These are phyloP conservation scores for Panurus biarmicus DNA, from an alignment of 2,113 vertebrate genomes.

Conservation along the genomic window DNA sequence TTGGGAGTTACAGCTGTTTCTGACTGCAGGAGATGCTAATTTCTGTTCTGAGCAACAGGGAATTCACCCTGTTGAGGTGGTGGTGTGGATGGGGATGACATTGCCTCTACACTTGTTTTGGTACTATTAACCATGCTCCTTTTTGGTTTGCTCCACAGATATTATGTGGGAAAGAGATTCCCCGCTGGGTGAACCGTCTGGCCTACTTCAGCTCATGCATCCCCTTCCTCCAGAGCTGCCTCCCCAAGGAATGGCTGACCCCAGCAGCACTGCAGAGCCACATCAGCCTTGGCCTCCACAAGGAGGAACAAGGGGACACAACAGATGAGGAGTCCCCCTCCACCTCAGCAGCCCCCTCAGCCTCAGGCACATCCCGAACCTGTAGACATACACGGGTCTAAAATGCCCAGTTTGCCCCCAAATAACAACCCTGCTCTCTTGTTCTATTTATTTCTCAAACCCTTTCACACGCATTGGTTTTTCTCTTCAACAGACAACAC, in stretches of 20 bases:
- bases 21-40: background rate
- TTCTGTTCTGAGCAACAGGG: background rate
- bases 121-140: background rate
- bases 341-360: background rate
- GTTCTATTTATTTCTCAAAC: background rate
- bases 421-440: background rate
- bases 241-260: conserved; percentile 90
- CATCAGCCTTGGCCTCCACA: conserved; percentile 86
- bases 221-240: conserved; percentile 91
- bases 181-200: conserved; percentile 89
- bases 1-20: background rate
- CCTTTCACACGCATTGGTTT: background rate
- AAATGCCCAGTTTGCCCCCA: background rate
- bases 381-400: conserved; percentile 87
- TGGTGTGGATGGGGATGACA: background rate
- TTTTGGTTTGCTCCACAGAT: conserved; percentile 66
- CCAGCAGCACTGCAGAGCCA: conserved; percentile 90
- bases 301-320: conserved; percentile 79
- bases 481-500: background rate
- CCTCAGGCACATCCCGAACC: conserved; percentile 75
- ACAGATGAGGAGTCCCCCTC: conserved; percentile 76
- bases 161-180: conserved; percentile 86
- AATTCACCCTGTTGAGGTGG: background rate
- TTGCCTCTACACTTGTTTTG: background rate
- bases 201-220: conserved; percentile 93